phyloP scores from a whole-genome alignment of 2,113 vertebrate genomes.

The Xiphophorus hellerii region DNA sequence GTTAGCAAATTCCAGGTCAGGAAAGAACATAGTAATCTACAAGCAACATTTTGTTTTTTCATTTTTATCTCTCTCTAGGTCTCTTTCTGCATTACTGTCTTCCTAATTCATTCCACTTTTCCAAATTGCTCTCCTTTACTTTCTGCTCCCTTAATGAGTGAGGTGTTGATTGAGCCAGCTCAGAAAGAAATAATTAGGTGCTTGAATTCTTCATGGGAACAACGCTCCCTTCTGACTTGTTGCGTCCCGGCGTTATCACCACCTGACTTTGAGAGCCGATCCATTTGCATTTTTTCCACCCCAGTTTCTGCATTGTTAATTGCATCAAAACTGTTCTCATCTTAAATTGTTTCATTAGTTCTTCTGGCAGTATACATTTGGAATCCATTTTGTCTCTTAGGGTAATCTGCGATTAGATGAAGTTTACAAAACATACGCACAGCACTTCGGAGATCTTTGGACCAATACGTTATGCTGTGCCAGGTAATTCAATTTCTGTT shows the following conservation, averaged over 20 bases:
- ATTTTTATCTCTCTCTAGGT: conserved; percentile 9
- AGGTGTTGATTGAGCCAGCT: conserved; percentile 36
- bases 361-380: conserved; percentile 19
- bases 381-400: conserved; percentile 21
- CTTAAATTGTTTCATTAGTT: conserved; percentile 21
- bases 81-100: conserved; percentile 11
- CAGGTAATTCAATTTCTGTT: background rate
- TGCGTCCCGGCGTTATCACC: conserved; percentile 33
- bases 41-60: background rate
- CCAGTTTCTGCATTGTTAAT: conserved; percentile 30
- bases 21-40: conserved; percentile 25
- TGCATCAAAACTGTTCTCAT: conserved; percentile 15
- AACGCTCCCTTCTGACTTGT: conserved; percentile 45
- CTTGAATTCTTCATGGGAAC: conserved; percentile 65
- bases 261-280: conserved; percentile 27
- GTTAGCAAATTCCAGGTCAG: conserved; percentile 53
- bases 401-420: conserved; percentile 32
- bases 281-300: conserved; percentile 3
- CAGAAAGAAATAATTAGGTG: conserved; percentile 62
- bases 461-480: background rate
- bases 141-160: conserved; percentile 36
- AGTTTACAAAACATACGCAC: conserved; percentile 20
- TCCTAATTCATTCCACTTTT: conserved; percentile 5
- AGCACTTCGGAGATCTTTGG: background rate
- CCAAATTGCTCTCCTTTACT: conserved; percentile 1